Percentiles rank a stretch among this genome's conserved stretches.
Conservation (phyloP, 30 jellyfish, hydroid and myxozoan species). For the Rhopilema esculentum region DNA sequence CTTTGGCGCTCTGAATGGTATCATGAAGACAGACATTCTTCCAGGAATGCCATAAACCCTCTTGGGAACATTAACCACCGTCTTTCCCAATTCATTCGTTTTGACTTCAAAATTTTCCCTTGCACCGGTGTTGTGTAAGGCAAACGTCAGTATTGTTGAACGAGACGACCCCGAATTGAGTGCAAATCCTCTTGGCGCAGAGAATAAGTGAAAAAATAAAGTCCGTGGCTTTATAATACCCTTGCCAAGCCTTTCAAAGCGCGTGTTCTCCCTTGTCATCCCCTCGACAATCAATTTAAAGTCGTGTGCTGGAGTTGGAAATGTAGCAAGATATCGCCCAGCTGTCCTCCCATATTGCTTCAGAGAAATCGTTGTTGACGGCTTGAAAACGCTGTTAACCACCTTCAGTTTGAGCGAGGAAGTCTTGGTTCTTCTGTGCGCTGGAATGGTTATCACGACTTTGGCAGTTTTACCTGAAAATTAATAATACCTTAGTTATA, state of each 20-base stretch:
- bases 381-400: conserved; percentile 14
- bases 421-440: conserved; percentile 34
- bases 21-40: conserved; percentile 20
- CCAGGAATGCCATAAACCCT: conserved; percentile 10
- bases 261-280: conserved; percentile 7
- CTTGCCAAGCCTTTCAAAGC: conserved; percentile 11
- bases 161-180: conserved; percentile 8
- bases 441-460: conserved; percentile 47
- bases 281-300: conserved; percentile 46
- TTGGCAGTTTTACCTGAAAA: conserved; percentile 43
- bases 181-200: conserved; percentile 42
- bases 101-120: conserved; percentile 23
- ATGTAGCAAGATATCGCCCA: conserved; percentile 21
- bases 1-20: conserved; percentile 38
- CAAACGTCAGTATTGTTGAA: conserved; percentile 7
- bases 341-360: conserved; percentile 20
- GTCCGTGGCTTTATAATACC: conserved; percentile 25
- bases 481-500: neutral
- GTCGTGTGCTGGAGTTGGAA: conserved; percentile 50
- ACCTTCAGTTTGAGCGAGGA: conserved; percentile 33
- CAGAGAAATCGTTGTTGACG: conserved; percentile 6
- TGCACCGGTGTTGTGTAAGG: conserved; percentile 17
- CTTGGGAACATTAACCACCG: neutral
- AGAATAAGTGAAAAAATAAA: conserved; percentile 6
- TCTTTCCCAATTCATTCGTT: conserved; percentile 16